Evolutionary conservation across 37 sponge, comb jelly and placozoan species (phyloP), one percentile per base, ranked within the genome.

Genomic region (Theonella swinhoei): DNA sequence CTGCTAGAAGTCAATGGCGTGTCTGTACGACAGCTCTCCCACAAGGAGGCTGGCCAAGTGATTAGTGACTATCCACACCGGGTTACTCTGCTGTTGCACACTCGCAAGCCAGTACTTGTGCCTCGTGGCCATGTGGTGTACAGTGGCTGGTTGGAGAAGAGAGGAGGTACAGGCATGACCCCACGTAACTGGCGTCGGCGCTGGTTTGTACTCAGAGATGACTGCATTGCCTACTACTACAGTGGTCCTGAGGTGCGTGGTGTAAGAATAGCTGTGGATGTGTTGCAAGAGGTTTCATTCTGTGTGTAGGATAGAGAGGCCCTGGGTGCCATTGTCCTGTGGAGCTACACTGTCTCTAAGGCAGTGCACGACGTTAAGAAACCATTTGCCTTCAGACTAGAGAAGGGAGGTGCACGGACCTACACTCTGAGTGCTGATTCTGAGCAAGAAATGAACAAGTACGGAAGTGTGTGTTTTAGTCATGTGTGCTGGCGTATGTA

Each of bases 221-320:
- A 88, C 60, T 80, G 89, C 68, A 73, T 80, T 35, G 78, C 81
- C 2, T 88, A 88, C 62, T 88, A 88, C 76, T 88, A 88, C 78
- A 36, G 28, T 24, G 0, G 37, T n/a, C 62, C 75, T n/a, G 72
- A 67, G 30, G 89, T 88, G 64, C 47, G 85, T 83, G 5, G 28
- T 66, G n/a, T 66, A 8, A 66, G 25, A n/a, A n/a, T n/a, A n/a
- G n/a, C n/a, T n/a, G n/a, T n/a, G 28, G 25, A 9, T 66, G 22
- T 66, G 67, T 66, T 11, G 60, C 11, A 58, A 58, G 60, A 20
- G 60, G 60, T 11, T 58, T 20, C 60, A 58, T 65, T 5, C 19
- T 29, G 66, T 65, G n/a, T 65, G 29, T 67, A 83, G 89, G 89
- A 88, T 26, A 75, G 35, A 11, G 8, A 7, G 3, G 83, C 83